Base-by-base conservation (phyloP, 2,797 vertebrate genomes). In the Lithobates sylvaticus region DNA sequence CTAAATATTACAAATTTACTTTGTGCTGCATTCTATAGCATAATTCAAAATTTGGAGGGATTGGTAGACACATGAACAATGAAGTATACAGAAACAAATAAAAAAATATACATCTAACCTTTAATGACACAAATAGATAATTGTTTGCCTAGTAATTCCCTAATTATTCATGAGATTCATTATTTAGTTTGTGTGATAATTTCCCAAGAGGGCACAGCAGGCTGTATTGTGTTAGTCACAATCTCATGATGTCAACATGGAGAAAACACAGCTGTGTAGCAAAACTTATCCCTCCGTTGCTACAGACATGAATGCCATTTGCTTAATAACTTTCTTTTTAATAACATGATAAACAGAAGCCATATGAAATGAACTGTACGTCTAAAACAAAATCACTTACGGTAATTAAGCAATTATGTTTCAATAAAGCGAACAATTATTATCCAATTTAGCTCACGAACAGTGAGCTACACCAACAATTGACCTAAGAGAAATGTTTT, bases 331-430 rank as follows among this genome's bases (percentile, higher is more conserved):
- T 79, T 79, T 78, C 74, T 87, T 83, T 87, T 78, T 87, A 87
- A 87, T 87, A 87, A 69, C 70, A 75, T 84, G 81, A 87, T 87
- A 79, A 87, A 84, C 68, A 87, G 86, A 87, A 87, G 76, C 81
- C 70, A 87, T 87, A 79, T 79, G 77, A 84, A 87, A 84, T 79
- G 34, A 84, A 80, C 70, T 84, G 81, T 79, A 75, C 12, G 70
- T 79, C 76, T 87, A 75, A 87, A 78, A 69, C 85, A 78, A 83
- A 84, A 82, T 82, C 65, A 82, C 81, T 87, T 80, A 84, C 76
- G 23, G 81, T 84, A 84, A 87, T 87, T 83, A 87, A 84, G 86
- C 81, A 87, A 87, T 87, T 87, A 84, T 79, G 81, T 79, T 87
- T 75, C 71, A 87, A 87, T 84, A 87, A 87, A 87, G 81, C 69